Conservation (phyloP, 2,113 vertebrate species). For the Falco punctatus region DNA sequence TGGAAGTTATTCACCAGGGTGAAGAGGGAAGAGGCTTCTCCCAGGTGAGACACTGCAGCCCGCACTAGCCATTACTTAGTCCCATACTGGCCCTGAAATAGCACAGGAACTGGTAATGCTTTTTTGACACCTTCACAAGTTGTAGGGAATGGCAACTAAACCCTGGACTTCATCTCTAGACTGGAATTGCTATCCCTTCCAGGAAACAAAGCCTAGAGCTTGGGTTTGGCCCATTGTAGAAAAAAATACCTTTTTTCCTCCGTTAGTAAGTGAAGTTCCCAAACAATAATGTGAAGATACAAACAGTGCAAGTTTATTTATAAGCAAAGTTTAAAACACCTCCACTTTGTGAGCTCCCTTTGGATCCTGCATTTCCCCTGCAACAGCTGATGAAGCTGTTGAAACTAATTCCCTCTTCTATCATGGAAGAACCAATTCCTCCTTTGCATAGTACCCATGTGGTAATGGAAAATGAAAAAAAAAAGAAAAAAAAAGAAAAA, state of each 20-base stretch:
- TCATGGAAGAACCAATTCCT: background rate
- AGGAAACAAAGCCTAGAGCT: background rate
- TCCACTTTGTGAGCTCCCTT: background rate
- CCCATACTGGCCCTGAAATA: background rate
- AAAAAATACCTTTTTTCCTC: background rate
- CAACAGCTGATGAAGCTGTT: background rate
- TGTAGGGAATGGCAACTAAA: background rate
- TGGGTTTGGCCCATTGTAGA: background rate
- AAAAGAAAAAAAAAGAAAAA: background rate
- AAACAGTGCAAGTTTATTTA: background rate
- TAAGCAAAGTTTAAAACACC: background rate
- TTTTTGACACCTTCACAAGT: background rate
- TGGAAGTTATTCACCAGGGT: background rate
- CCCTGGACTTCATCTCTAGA: background rate
- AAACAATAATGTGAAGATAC: background rate
- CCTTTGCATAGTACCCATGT: background rate
- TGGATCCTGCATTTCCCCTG: background rate
- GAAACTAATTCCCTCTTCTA: background rate
- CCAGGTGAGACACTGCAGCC: background rate
- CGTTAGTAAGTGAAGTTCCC: background rate
- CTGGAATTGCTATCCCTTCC: background rate
- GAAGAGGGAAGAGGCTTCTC: background rate
- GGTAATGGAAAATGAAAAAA: background rate
- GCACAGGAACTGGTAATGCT: rapidly evolving
- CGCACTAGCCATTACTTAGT: background rate